These are phyloP conservation scores for Lasioglossum calceatum DNA, from an alignment of 2,888 invertebrate genomes.

Conservation along the genomic window DNA sequence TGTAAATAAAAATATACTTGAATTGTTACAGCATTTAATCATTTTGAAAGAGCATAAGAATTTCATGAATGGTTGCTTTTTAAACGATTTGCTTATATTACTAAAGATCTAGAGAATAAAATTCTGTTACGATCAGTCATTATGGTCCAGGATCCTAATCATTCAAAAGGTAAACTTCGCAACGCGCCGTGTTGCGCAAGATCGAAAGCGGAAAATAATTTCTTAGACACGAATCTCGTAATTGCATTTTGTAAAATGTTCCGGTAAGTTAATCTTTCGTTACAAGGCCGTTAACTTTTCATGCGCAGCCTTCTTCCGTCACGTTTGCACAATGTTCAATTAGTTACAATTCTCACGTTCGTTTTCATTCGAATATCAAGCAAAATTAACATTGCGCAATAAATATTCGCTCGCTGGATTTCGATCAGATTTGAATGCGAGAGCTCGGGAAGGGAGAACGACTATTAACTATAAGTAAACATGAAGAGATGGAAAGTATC, in stretches of 20 bases:
- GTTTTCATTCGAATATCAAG: conserved; percentile 43
- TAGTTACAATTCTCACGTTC: conserved; percentile 47
- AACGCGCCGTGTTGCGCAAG: conserved; percentile 47
- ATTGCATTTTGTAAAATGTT: conserved; percentile 60
- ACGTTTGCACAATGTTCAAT: conserved; percentile 51
- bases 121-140: neutral
- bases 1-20: neutral
- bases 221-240: conserved; percentile 27
- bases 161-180: conserved; percentile 22
- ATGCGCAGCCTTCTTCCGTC: conserved; percentile 53
- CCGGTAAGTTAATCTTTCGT: conserved; percentile 70
- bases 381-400: conserved; percentile 6
- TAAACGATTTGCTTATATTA: neutral
- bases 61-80: neutral
- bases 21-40: neutral
- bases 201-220: conserved; percentile 42
- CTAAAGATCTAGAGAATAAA: neutral
- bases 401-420: neutral
- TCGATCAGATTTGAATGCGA: neutral
- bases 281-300: conserved; percentile 70
- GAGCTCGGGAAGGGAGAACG: neutral
- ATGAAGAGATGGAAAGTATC: neutral
- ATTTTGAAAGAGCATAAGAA: neutral
- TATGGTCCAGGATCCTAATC: conserved; percentile 2
- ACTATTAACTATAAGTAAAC: neutral